phyloP scores from a whole-genome alignment of 2,888 invertebrate genomes.

The Laothoe populi region DNA sequence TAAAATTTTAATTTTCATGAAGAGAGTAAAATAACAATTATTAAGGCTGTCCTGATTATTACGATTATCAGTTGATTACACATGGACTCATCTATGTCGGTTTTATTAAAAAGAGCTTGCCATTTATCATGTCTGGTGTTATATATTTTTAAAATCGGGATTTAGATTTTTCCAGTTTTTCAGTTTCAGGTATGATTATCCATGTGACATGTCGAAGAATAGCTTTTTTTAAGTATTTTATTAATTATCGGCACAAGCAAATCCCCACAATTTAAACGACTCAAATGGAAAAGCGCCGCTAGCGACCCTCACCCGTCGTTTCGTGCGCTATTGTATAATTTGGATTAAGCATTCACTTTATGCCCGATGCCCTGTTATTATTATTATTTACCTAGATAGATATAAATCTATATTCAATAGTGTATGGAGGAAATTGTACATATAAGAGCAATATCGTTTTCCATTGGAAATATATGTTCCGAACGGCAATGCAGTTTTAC shows the following conservation, averaged over 20 bases:
- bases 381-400: constrained; percentile 35
- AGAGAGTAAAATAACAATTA: too few relatives aligned
- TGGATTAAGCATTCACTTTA: constrained; percentile 53
- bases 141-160: too few relatives aligned
- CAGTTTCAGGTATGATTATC: too few relatives aligned
- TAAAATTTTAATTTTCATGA: too few relatives aligned
- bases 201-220: too few relatives aligned
- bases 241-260: not conserved
- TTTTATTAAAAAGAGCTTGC: too few relatives aligned
- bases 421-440: not conserved
- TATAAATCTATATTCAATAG: not conserved
- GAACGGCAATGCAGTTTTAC: not conserved
- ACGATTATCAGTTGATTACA: too few relatives aligned
- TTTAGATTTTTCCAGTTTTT: too few relatives aligned
- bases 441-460: not conserved
- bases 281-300: constrained; percentile 31
- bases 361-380: constrained; percentile 40
- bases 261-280: not conserved
- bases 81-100: too few relatives aligned
- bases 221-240: not conserved
- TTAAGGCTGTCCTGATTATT: too few relatives aligned
- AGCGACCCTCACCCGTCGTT: constrained; percentile 31
- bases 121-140: too few relatives aligned
- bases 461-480: not conserved
- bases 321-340: constrained; percentile 47